Conservation (phyloP, 2,797 vertebrate genomes). For the Onychomys leucogaster region DNA sequence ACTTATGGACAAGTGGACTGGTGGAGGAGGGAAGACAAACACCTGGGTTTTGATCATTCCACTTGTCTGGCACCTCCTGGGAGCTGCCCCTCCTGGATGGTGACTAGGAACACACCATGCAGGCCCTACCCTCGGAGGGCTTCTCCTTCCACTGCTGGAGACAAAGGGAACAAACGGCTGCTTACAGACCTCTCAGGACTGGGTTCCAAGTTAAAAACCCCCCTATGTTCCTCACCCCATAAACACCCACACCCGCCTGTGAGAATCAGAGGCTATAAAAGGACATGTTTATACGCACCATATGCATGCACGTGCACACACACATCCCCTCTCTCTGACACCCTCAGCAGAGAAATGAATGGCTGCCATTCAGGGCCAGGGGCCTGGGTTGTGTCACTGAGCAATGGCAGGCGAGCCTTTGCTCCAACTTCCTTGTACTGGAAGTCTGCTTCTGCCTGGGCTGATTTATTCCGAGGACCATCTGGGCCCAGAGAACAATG, state of each 20-base stretch:
- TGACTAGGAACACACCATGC: accelerated
- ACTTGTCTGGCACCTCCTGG: neutral
- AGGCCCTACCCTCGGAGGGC: neutral
- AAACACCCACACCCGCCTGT: neutral
- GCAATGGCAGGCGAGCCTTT: neutral
- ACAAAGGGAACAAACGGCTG: neutral
- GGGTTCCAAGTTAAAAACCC: neutral
- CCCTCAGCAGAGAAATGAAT: neutral
- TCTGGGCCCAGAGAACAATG: constrained; percentile 93
- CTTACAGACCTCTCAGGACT: too few species aligned
- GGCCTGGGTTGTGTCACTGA: neutral
- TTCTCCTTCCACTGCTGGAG: neutral
- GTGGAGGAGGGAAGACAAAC: neutral
- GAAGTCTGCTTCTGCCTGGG: constrained; percentile 82
- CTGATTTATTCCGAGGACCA: constrained; percentile 92
- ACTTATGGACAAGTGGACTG: neutral
- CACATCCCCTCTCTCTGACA: neutral
- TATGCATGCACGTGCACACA: neutral
- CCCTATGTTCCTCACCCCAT: neutral
- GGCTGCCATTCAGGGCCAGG: neutral
- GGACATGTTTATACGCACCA: neutral
- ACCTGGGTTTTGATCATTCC: neutral
- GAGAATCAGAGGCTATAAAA: neutral
- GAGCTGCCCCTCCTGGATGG: neutral
- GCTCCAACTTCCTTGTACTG: constrained; percentile 69